Base-by-base conservation (phyloP, 2,888 invertebrate genomes). In the Leptodirus hochenwartii region DNA sequence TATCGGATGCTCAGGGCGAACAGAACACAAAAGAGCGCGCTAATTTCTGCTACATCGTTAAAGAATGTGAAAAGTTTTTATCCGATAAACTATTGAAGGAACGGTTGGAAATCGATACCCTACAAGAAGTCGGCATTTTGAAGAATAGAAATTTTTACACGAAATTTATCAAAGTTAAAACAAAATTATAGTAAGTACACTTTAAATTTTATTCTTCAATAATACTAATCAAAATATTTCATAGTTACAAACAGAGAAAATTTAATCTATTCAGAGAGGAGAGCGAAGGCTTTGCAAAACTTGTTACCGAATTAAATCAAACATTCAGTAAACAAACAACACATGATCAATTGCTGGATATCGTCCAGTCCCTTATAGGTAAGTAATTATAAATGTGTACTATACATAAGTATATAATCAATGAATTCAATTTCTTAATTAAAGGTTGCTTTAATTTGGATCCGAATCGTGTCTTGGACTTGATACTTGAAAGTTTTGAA, bases 221-320 rank as follows among this genome's bases (percentile, higher is more conserved):
- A 4, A 16, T 6, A 10, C 8, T 29, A n/a, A 13, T 15, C 8
- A 4, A n/a, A 12, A 25, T 22, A 12, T n/a, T 16, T 29, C 17
- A 25, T 56, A 96, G 96, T 56, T 99, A 96, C 56, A 99, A 98
- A 54, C 98, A 99, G 57, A 77, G 93, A 45, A 96, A 99, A 50
- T 99, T 95, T 56, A 99, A 99, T 62, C 65, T 99, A 45, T 81
- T 96, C 50, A 71, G 98, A 31, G 98, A 99, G 61, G 98, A 99
- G 61, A 91, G 85, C 59, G 98, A 99, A 64, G 98, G 98, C 4
- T 99, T 91, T 61, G 82, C 96, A 2, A 99, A 99, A 56, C 62
- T 96, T 25, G 75, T 93, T 33, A 79, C 87, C 11, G 95, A 95
- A 62, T 60, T 98, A 35, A 87, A 85, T 63, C 85, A 87, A 55